These are phyloP conservation scores for Pseudachorutes palmiensis DNA, from an alignment of 1,140 invertebrate species.

Conservation along the genomic window DNA sequence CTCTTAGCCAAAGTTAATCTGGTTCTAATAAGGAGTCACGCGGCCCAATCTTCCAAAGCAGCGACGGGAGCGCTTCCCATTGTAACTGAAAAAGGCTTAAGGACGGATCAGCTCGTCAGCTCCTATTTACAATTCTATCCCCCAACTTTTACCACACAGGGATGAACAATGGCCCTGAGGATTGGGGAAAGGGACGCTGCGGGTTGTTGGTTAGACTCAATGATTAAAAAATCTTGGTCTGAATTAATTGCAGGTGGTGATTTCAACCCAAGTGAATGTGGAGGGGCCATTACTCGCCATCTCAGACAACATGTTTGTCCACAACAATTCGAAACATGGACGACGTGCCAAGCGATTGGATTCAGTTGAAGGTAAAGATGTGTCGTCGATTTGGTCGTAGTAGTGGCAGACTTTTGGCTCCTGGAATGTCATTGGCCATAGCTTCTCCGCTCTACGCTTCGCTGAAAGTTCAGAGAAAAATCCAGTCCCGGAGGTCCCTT, in stretches of 20 bases:
- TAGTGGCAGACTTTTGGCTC: neutral
- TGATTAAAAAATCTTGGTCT: conserved; percentile 8
- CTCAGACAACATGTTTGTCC: conserved; percentile 99
- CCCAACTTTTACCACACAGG: no score
- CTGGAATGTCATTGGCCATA: no score
- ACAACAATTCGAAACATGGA: conserved; percentile 99
- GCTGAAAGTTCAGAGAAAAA: neutral
- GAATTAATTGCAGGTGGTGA: conserved; percentile 73
- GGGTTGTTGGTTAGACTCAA: neutral
- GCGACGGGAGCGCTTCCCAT: no score
- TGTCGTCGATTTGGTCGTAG: neutral
- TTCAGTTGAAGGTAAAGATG: conserved; percentile 64
- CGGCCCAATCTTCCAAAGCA: neutral
- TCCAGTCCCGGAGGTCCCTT: conserved; percentile 1
- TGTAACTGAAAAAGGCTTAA: neutral
- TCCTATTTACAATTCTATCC: no score
- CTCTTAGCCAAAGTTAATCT: conserved; percentile 8
- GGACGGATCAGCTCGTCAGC: neutral
- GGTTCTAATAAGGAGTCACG: conserved; percentile 12
- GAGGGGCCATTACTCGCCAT: conserved; percentile 93
- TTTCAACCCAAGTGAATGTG: conserved; percentile 89
- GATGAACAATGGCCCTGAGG: no score
- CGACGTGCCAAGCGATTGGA: conserved; percentile 88
- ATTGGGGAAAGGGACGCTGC: no score
- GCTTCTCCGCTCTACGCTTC: no score